phyloP scores from a whole-genome alignment of 2,797 vertebrate genomes.

The Erethizon dorsatum region DNA sequence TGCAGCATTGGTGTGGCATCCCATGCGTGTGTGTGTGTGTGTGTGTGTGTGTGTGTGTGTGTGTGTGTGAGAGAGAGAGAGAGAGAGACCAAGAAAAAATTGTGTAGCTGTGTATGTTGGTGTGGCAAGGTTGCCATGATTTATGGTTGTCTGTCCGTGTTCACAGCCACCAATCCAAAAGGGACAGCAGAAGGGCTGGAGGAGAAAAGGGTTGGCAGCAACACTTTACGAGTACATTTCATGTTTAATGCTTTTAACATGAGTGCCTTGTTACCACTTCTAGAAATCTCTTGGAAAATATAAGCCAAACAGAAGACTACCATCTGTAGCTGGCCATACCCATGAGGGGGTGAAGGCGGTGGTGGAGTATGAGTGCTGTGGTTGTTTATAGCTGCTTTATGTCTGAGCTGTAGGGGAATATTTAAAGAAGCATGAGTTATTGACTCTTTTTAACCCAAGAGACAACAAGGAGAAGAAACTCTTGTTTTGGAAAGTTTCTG shows the following conservation, averaged over 20 bases:
- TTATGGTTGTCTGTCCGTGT: background rate
- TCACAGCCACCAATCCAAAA: background rate
- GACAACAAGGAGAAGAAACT: background rate
- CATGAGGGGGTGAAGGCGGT: too few relatives aligned
- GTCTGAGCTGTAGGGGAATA: background rate
- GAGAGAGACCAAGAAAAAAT: background rate
- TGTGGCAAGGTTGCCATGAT: background rate
- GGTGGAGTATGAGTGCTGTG: fast-evolving
- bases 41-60: background rate
- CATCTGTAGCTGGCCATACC: background rate
- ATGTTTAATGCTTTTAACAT: conserved; percentile 41
- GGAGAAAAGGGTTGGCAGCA: background rate
- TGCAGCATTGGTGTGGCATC: too few relatives aligned
- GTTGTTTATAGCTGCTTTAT: background rate
- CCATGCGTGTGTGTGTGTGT: fast-evolving
- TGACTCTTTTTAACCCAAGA: background rate
- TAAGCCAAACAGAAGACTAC: background rate
- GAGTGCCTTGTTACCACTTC: background rate
- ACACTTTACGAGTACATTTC: background rate
- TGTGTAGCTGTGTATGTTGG: background rate
- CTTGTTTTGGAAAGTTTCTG: background rate
- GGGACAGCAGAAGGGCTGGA: background rate
- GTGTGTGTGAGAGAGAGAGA: too few relatives aligned
- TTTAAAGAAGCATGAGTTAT: conserved; percentile 11
- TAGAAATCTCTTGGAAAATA: conserved; percentile 55